Evolutionary conservation across 2,888 invertebrate species (phyloP), one percentile per base, ranked within the genome.

Genomic region (Brachyopa scutellaris): DNA sequence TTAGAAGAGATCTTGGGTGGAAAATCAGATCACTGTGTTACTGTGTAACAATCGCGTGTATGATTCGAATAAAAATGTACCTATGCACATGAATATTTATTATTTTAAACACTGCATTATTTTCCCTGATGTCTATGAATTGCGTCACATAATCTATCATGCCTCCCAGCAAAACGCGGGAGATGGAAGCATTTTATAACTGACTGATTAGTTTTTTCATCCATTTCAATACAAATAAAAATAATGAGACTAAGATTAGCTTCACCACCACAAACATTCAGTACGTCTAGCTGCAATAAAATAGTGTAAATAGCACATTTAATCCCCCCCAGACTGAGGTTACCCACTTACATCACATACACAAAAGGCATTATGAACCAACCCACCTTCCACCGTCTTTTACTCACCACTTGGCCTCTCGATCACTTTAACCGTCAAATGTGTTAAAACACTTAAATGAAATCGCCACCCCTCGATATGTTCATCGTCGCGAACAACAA

Each of bases 381-480:
- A n/a, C n/a, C 33, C 7, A 51, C 51, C 70, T 23, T 40, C 70
- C 11, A 42, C 7, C 1, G 9, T 29, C 11, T 36, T 38, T 1
- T 70, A 80, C 80, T 80, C 13, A 80, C 80, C 80, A 76, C 64
- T 80, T 57, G 76, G 59, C 53, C 86, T 85, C 53, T 86, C 87
- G 23, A 90, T 82, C 13, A 88, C 86, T 53, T 86, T 86, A 5
- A 87, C 86, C 13, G 86, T 74, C 26, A 88, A 80, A 13, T 87
- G 86, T 1, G 88, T 87, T 7, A 90, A 86, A 2, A 87, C 85
- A 31, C 85, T 86, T 15, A 90, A 84, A 74, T 90, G 90, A 79
- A 89, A 90, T 61, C 87, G 87, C 90, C 90, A 90, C 26, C 87
- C 88, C 64, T 85, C 85, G 8, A 88, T 83, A 51, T 87, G 77